phyloP scores from a whole-genome alignment of 2,888 invertebrate species.

The Heliconius aoede region DNA sequence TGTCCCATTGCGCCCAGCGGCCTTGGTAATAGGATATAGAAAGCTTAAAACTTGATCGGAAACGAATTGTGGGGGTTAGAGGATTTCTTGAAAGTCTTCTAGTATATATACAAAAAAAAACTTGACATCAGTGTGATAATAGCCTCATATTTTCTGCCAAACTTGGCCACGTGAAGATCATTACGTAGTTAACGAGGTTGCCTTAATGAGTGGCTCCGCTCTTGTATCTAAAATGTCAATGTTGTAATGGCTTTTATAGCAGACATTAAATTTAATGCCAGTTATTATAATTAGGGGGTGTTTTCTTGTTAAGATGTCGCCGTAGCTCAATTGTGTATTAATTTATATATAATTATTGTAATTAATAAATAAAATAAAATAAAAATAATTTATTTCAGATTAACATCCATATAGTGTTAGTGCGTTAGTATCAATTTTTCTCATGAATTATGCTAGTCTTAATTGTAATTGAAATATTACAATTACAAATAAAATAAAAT shows the following conservation, averaged over 20 bases:
- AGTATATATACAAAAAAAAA: background rate
- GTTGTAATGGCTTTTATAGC: slow-evolving; percentile 18
- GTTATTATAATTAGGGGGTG: background rate
- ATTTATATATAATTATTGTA: too few species aligned
- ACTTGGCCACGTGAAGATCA: slow-evolving; percentile 28
- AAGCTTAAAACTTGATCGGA: too few species aligned
- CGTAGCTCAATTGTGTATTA: too few species aligned
- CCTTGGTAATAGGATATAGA: background rate
- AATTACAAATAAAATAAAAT: too few species aligned
- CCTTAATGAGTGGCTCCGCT: slow-evolving; percentile 21
- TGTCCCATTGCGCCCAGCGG: too few species aligned
- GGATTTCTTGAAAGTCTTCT: background rate
- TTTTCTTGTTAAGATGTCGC: background rate
- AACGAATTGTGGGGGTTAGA: too few species aligned
- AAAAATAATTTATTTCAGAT: too few species aligned
- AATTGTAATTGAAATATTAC: too few species aligned
- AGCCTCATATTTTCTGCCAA: slow-evolving; percentile 27
- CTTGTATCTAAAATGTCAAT: slow-evolving; percentile 11
- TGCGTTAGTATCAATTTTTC: too few species aligned
- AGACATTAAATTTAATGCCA: background rate
- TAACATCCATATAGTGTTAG: too few species aligned
- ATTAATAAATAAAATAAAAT: too few species aligned
- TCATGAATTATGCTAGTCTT: background rate
- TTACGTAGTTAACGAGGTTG: slow-evolving; percentile 35
- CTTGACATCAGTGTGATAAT: slow-evolving; percentile 4